Base-by-base conservation (phyloP, 37 sponge, comb jelly and placozoan genomes). In the Halisarca cf. caerulea region DNA sequence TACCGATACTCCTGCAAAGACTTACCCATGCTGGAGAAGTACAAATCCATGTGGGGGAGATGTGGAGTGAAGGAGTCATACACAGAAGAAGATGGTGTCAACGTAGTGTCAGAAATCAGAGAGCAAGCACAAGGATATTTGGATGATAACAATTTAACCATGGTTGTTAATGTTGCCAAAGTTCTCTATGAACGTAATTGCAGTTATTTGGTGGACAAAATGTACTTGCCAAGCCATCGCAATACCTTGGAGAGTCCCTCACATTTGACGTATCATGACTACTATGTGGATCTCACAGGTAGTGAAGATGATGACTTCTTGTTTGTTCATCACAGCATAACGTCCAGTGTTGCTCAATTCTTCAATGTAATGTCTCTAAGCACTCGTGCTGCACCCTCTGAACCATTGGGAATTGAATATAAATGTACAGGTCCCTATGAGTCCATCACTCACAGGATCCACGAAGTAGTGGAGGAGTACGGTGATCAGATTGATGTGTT, bases 401-500 rank as follows among this genome's bases (percentile, higher is more conserved):
- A 71, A 39, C 54, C 35, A 15, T 21, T 91, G 15, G 53, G 23
- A 21, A 36, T 88, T 21, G 37, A 60, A 9, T 93, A 82, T 53
- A 66, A 40, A 2, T 58, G 20, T 28, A 75, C 77, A 17, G 89
- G 90, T 11, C 90, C 73, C 35, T 58, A 83, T 71, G 89, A 95
- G 37, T 45, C 85, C 7, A 62, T 95, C 27, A 95, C 95, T 59
- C 60, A 71, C 28, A 78, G 95, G 24, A 85, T 95, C 9, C 60
- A 58, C 0, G 82, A 82, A 0, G 84, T 89, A 6, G 80, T 95
- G 35, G 47, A 83, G 45, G 95, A 87, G 4, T 95, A 95, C 60
- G 84, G 73, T 30, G 80, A 55, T n/a, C 66, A 87, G 39, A 86
- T 86, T 68, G 92, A 89, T 75, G 87, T 95, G 35, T 91, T 95